Evolutionary conservation across 2,888 invertebrate genomes (phyloP), one percentile per base, ranked within the genome.

Genomic region (Aleiodes leptofemur): DNA sequence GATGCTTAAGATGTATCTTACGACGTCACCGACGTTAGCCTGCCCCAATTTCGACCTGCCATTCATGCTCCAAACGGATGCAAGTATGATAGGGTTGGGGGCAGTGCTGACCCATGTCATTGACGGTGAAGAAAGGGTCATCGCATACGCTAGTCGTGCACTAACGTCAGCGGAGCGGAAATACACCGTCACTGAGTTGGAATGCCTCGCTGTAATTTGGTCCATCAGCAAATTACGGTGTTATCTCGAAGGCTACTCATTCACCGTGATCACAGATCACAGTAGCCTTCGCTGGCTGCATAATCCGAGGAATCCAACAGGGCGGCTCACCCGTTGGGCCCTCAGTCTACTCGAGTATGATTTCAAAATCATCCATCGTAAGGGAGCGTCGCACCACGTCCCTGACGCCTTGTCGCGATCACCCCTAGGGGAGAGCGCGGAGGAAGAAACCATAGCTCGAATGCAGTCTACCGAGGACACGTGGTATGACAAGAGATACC

Each of bases 111-210:
- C 72, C 0, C 77, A 79, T 11, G 34, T 29, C 4, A 4, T 29
- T 0, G 74, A 68, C 1, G 76, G 61, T 1, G 56, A 59, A 0
- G 79, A 79, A 43, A 9, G 43, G 0, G 74, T 74, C 0, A 69
- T 77, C 4, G 76, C 72, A n/a, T 78, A 59, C 43, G 74, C 76
- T 0, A 78, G 79, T 59, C 48, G 79, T 0, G n/a, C 76, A 4
- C 8, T 78, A 0, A 71, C 66, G 0, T 43, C 61, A 0, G 74
- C 74, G 3, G 74, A 79, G 31, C n/a, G 59, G 4, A 73, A 74
- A 13, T 79, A 74, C 14, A 31, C 73, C 3, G 59, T 69, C 1
- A 72, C 79, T 3, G 77, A 70, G 23, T 23, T 23, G 23, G 23
- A 23, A 23, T 23, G 23, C 2, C 23, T 23, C 1, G 23, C 23